A percentile compares a stretch with the other conserved stretches of the same genome.
These are phyloP conservation scores for Acrocyrtus sp. DNA, from an alignment of 2,888 invertebrate species.

Conservation along the genomic window DNA sequence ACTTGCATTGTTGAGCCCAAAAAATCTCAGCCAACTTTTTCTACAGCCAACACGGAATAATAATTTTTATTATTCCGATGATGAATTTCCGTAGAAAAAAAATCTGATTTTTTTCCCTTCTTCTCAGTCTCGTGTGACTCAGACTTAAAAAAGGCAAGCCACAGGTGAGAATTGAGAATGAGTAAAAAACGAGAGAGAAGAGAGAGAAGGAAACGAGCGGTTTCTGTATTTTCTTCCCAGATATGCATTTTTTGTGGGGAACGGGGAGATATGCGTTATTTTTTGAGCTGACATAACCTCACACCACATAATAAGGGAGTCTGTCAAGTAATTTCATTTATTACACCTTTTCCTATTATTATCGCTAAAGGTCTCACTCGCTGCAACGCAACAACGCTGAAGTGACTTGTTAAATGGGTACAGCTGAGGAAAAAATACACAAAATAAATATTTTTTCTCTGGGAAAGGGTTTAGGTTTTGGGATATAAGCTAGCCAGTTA, in stretches of 20 bases:
- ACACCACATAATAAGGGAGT: conserved; percentile 54
- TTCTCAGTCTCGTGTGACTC: conserved; percentile 37
- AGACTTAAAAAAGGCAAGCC: no score
- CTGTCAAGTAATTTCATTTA: conserved; percentile 55
- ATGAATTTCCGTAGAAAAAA: conserved; percentile 1
- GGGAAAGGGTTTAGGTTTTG: neutral
- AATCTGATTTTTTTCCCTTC: conserved; percentile 10
- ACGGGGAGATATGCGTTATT: no score
- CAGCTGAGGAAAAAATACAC: no score
- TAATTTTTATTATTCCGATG: conserved; percentile 1
- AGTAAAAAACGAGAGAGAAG: conserved; percentile 1
- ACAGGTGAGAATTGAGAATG: conserved; percentile 43
- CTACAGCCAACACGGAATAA: neutral
- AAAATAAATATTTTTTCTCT: neutral
- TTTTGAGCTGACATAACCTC: conserved; percentile 57
- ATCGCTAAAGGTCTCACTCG: conserved; percentile 20
- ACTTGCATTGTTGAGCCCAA: neutral
- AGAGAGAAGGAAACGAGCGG: no score
- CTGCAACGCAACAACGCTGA: neutral
- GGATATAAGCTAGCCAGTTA: neutral
- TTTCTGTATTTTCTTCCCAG: no score
- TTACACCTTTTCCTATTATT: conserved; percentile 44
- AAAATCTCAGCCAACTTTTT: conserved; percentile 20
- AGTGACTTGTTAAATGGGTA: neutral
- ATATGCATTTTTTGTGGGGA: no score